phyloP scores from a whole-genome alignment of 2,113 vertebrate genomes.

The Bos indicus region DNA sequence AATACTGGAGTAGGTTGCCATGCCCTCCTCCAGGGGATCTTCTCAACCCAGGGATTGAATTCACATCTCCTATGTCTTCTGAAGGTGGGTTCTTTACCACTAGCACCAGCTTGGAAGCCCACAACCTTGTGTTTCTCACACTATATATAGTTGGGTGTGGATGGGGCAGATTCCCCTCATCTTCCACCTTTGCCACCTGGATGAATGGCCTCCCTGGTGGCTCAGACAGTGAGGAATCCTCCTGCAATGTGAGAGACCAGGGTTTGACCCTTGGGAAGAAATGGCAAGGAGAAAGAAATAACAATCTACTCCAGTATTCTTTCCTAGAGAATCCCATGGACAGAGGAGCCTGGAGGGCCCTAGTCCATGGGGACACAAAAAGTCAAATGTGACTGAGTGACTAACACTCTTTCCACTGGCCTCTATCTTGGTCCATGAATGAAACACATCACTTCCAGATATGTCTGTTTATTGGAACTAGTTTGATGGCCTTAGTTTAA shows the following conservation, averaged over 20 bases:
- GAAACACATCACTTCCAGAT: accelerated
- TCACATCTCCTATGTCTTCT: neutral
- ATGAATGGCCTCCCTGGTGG: accelerated
- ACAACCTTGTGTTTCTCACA: neutral
- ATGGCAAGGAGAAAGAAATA: neutral
- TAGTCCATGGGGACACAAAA: neutral
- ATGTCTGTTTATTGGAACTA: neutral
- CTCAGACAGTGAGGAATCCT: neutral
- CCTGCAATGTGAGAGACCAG: neutral
- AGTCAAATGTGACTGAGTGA: neutral
- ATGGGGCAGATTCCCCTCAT: no score
- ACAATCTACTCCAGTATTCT: neutral
- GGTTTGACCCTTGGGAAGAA: neutral
- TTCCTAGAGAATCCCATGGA: neutral
- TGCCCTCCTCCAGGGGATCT: neutral
- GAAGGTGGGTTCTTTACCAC: neutral
- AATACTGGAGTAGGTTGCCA: neutral
- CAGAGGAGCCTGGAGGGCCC: neutral
- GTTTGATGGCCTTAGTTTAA: neutral
- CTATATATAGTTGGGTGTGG: accelerated
- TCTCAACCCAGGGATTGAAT: neutral
- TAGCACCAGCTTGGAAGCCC: neutral
- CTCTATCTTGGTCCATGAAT: neutral
- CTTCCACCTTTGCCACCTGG: neutral
- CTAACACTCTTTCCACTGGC: neutral